Percentiles rank a stretch among this genome's conserved stretches.
Evolutionary conservation across 1,140 invertebrate genomes (phyloP).

Genomic region (Pemphigus obesinymphae): DNA sequence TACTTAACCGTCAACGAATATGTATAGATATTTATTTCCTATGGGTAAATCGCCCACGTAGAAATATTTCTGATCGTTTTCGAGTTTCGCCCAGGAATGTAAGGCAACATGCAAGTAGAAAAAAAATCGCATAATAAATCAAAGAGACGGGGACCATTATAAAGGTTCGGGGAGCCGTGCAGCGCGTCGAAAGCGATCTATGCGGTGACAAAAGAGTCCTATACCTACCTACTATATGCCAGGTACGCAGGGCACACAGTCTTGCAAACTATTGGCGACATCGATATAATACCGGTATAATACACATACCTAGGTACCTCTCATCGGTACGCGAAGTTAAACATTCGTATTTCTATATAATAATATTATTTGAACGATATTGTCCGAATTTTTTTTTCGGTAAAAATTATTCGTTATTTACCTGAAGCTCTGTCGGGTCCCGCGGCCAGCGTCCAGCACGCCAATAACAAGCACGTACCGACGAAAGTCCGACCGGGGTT

Average conservation of each 20-base stretch:
- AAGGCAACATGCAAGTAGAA: neutral
- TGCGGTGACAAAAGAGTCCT: neutral
- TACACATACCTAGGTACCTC: too few relatives aligned
- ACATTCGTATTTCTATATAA: too few relatives aligned
- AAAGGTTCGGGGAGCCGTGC: neutral
- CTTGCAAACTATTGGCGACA: too few relatives aligned
- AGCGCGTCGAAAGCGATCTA: neutral
- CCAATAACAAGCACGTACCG: neutral
- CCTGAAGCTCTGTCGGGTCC: slow-evolving; percentile 14
- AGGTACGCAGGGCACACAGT: neutral
- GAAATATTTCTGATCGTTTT: neutral
- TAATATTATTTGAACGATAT: too few relatives aligned
- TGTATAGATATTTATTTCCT: neutral
- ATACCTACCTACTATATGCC: neutral
- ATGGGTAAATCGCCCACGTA: neutral
- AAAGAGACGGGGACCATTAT: neutral
- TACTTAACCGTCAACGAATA: neutral
- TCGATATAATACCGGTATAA: too few relatives aligned
- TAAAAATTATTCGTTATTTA: slow-evolving; percentile 16
- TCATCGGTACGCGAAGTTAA: too few relatives aligned
- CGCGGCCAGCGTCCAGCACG: neutral
- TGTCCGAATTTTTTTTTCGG: too few relatives aligned
- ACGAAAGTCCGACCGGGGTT: neutral
- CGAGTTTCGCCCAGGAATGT: too few relatives aligned
- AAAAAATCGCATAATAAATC: neutral